phyloP scores from a whole-genome alignment of 2,113 vertebrate species.

The Oenanthe melanoleuca region DNA sequence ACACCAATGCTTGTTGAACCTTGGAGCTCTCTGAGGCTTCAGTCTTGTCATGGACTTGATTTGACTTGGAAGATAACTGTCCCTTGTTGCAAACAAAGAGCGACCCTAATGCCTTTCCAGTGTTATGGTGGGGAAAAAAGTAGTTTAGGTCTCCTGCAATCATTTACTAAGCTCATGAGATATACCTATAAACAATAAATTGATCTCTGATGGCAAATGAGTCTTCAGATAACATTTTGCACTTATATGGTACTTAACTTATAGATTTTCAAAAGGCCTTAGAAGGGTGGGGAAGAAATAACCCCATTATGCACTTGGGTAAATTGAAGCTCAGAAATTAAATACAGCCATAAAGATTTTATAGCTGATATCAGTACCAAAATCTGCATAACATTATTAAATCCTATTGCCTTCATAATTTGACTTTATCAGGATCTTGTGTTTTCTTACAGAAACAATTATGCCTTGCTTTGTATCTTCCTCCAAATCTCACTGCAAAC shows the following conservation, averaged over 20 bases:
- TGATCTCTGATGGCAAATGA: background rate
- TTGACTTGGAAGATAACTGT: background rate
- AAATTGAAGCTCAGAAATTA: background rate
- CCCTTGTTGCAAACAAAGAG: background rate
- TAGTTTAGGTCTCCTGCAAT: background rate
- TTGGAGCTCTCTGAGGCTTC: background rate
- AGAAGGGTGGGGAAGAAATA: background rate
- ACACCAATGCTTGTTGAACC: rapidly evolving
- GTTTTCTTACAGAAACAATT: background rate
- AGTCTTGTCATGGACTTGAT: rapidly evolving
- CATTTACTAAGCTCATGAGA: background rate
- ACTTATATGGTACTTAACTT: background rate
- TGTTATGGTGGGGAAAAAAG: background rate
- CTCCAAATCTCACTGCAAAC: background rate
- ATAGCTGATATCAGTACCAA: background rate
- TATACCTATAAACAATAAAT: background rate
- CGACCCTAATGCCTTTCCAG: background rate
- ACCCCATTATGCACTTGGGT: background rate
- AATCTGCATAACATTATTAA: background rate
- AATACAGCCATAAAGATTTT: background rate
- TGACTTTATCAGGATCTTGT: background rate
- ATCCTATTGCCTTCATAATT: background rate
- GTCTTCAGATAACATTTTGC: background rate
- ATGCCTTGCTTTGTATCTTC: background rate
- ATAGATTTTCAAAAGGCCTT: background rate